Base-by-base conservation (phyloP, 2,888 invertebrate genomes). In the Gonocerus acuteangulatus region DNA sequence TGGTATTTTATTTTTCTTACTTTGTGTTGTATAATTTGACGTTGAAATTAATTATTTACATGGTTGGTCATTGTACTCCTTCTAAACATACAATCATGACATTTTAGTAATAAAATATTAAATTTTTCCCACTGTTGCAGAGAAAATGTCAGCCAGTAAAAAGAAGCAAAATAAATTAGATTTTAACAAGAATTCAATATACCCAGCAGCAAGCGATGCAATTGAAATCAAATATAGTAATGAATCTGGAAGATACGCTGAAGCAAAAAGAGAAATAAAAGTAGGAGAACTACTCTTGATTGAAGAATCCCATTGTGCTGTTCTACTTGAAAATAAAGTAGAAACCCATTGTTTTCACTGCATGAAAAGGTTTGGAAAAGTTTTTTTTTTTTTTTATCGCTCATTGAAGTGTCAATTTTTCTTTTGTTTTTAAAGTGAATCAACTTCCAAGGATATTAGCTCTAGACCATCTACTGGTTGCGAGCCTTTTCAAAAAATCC, bases 321-420 rank as follows among this genome's bases (percentile, higher is more conserved):
- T 84, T 21, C 74, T 91, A 13, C 75, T 89, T 27, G 80, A 80
- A 44, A 85, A 87, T 71, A 84, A 81, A 71, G 73, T 80, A 0
- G 77, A 78, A 64, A 81, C 82, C 0, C 86, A 88, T 72, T 89
- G 89, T 71, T 84, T 85, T 66, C 76, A 85, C 68, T 89, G 89
- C 71, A 83, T 85, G 66, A 72, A 78, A 44, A 81, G 83, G 85
- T 85, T 74, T n/a, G n/a, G n/a, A n/a, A n/a, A n/a, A n/a, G n/a
- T n/a, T n/a, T n/a, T n/a, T n/a, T n/a, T 39, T 15, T n/a, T n/a
- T 39, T 39, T n/a, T n/a, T n/a, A n/a, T n/a, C n/a, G n/a, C n/a
- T n/a, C n/a, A n/a, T n/a, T n/a, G n/a, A n/a, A n/a, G n/a, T n/a
- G n/a, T n/a, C n/a, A n/a, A n/a, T n/a, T n/a, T n/a, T n/a, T n/a